Evolutionary conservation across 2,797 vertebrate species (phyloP), one percentile per base, ranked within the genome.

Genomic region (Alectoris magna): DNA sequence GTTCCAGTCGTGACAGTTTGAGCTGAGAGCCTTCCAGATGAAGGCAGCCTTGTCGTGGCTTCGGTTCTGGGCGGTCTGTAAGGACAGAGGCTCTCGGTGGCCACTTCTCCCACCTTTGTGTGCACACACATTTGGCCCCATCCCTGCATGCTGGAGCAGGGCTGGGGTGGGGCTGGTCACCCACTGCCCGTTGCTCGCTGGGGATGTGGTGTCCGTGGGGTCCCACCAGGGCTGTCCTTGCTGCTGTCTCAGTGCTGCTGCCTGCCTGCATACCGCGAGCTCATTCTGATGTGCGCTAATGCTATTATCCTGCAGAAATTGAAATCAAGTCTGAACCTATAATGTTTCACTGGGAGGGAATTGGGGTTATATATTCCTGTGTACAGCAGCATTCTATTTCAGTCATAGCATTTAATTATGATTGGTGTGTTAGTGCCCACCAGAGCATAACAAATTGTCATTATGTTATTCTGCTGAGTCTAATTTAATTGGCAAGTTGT

Each of bases 401-500:
- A 98, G 98, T 98, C 98, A 97, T 98, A 98, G 98, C 98, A 98
- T 98, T 98, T 99, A 98, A 99, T 99, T 99, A 98, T 98, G 98
- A 98, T 98, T 98, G 98, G 98, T 99, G 98, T 99, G 98, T 98
- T 98, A 98, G 98, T 98, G 98, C 98, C 98, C 98, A 98, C 98
- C 97, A 97, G 98, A 98, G 98, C 98, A 98, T 98, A 98, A 98
- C 98, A 98, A 99, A 99, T 98, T 98, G 98, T 98, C 98, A 98
- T 98, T 98, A 98, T 98, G 98, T 98, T 98, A 98, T 99, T 99
- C 98, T 98, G 98, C 98, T 98, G 98, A 98, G 98, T 98, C 98
- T 99, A 98, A 99, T 99, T 99, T 98, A 99, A 99, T 99, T 99
- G 98, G 98, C 98, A 98, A 98, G 98, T 98, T 98, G 98, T 98